These are phyloP conservation scores for Protonibea diacanthus DNA, from an alignment of 2,797 vertebrate genomes.

Conservation along the genomic window DNA sequence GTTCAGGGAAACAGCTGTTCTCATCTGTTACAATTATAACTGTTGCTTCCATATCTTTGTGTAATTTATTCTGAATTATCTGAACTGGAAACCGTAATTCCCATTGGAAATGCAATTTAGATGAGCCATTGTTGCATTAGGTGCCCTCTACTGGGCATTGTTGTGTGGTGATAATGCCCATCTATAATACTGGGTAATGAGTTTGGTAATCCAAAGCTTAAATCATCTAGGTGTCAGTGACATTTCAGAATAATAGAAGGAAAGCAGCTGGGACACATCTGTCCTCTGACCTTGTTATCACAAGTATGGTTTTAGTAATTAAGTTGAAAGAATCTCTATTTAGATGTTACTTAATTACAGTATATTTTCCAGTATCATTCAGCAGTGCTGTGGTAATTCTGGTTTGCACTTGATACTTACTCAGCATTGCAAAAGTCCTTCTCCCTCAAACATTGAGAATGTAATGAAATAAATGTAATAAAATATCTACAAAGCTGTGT, in stretches of 20 bases:
- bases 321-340: not conserved
- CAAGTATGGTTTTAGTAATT: not conserved
- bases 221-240: not conserved
- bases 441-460: not conserved
- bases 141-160: conserved; percentile 41
- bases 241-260: conserved; percentile 1
- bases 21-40: not conserved
- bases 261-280: conserved; percentile 15
- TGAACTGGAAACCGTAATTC: not conserved
- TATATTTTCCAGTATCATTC: not conserved
- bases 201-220: conserved; percentile 24
- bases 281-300: not conserved
- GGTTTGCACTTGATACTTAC: not conserved
- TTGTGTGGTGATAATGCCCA: conserved; percentile 14
- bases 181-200: conserved; percentile 30
- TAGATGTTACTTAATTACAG: not conserved
- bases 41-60: not conserved
- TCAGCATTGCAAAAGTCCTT: not conserved
- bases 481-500: not conserved
- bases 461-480: not conserved
- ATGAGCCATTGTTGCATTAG: not conserved
- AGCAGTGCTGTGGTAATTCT: not conserved
- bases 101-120: not conserved
- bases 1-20: not conserved
- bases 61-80: conserved; percentile 11